These are phyloP conservation scores for Enteromius treurensis DNA, from an alignment of 2,797 vertebrate genomes.

Conservation along the genomic window DNA sequence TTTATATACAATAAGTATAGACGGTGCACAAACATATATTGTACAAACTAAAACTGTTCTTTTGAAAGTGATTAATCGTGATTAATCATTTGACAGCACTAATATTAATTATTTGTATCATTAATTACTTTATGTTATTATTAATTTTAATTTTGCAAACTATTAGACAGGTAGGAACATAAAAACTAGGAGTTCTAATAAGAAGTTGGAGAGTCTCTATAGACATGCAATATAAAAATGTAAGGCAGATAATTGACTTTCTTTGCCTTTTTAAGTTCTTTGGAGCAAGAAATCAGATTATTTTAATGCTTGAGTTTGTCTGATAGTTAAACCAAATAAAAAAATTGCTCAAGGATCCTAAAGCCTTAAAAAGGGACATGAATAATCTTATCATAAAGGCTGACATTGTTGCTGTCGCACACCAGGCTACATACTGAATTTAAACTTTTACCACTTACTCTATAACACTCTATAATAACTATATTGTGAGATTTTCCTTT, in stretches of 20 bases:
- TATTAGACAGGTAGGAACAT: neutral
- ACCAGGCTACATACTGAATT: neutral
- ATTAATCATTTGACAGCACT: too few relatives aligned
- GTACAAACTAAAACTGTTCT: too few relatives aligned
- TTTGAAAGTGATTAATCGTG: too few relatives aligned
- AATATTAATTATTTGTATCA: neutral
- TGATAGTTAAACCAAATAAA: neutral
- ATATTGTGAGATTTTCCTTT: too few relatives aligned
- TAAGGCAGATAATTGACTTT: neutral
- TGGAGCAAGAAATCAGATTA: neutral
- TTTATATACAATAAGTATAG: too few relatives aligned
- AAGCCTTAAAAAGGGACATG: neutral
- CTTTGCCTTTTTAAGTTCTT: neutral
- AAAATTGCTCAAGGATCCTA: neutral
- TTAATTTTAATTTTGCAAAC: neutral
- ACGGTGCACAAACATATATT: too few relatives aligned
- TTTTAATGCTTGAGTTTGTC: neutral
- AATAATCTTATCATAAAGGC: neutral
- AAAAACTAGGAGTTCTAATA: neutral
- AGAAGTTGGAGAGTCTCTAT: neutral
- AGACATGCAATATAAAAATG: neutral
- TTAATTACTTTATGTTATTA: neutral
- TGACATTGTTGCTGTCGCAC: neutral
- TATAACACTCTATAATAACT: too few relatives aligned
- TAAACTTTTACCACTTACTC: neutral